Base-by-base conservation (phyloP, 2,797 vertebrate genomes). In the Potorous gilbertii region DNA sequence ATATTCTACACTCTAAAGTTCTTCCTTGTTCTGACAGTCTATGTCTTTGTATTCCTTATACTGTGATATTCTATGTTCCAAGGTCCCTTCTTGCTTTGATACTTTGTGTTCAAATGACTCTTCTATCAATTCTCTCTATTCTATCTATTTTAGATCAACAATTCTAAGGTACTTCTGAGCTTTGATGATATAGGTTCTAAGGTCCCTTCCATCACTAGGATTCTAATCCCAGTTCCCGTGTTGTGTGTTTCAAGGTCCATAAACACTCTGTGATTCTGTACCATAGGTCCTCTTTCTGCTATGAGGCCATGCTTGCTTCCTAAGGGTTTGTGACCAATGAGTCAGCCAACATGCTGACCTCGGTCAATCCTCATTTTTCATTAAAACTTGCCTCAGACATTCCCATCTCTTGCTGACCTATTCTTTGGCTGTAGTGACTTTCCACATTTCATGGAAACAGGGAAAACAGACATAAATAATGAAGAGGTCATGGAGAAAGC, bases 361-460 rank as follows among this genome's bases (percentile, higher is more conserved):
- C 96, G 97, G 95, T 97, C 97, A 97, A 96, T 96, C 94, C 91
- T 92, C 94, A 96, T 96, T 93, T 95, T 94, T 97, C 95, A 95
- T 96, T 97, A 97, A 94, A 92, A 93, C 95, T 87, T 95, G 93
- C 96, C 95, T 93, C 94, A 94, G 95, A 96, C 94, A 62, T 97
- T 97, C 55, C 92, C 96, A 97, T 94, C 96, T 97, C 91, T 90
- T 94, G 74, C 92, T 97, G 97, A 97, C 96, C 97, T 93, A 98
- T 97, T 97, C 93, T 52, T 97, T 97, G 96, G 96, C 96, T 90
- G n/a, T 92, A 89, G 87, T 96, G 40, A 93, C 95, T 92, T 91
- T 87, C 97, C n/a, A 94, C 93, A 98, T 96, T 96, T 98, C 97
- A 97, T 98, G 95, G 97, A 98, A 98, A 98, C 97, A 54, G 95